Evolutionary conservation across 2,797 vertebrate genomes (phyloP).

Genomic region (Rhinatrema bivittatum): DNA sequence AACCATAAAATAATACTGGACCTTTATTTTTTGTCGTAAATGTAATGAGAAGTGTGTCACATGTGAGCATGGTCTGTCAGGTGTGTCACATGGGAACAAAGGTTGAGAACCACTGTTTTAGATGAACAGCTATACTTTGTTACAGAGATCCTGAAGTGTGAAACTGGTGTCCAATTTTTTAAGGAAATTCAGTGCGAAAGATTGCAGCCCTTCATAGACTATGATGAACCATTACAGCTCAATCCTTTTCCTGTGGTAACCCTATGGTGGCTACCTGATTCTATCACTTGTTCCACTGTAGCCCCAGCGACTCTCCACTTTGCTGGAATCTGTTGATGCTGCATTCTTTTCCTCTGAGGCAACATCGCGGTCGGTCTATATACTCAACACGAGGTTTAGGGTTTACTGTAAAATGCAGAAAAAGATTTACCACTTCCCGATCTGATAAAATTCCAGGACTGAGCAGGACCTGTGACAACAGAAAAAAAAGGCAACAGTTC

Average conservation of each 20-base stretch:
- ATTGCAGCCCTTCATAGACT: neutral
- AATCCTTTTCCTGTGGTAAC: too few relatives aligned
- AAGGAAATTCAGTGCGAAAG: neutral
- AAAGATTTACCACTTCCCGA: constrained; percentile 93
- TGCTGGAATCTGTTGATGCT: constrained; percentile 91
- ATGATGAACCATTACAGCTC: too few relatives aligned
- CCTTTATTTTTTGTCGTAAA: too few relatives aligned
- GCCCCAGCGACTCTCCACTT: constrained; percentile 96
- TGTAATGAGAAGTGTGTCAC: too few relatives aligned
- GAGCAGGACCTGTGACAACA: constrained; percentile 78
- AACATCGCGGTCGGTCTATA: constrained; percentile 89
- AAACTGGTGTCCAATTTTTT: neutral
- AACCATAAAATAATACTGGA: too few relatives aligned
- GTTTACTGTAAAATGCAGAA: constrained; percentile 96
- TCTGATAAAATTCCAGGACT: constrained; percentile 87
- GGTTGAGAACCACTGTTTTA: too few relatives aligned
- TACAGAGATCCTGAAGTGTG: too few relatives aligned
- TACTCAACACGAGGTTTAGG: constrained; percentile 94
- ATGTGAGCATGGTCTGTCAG: too few relatives aligned
- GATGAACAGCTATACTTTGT: too few relatives aligned
- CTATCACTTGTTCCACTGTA: constrained; percentile 95
- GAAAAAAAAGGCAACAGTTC: constrained; percentile 39
- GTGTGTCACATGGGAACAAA: too few relatives aligned
- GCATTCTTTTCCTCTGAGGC: constrained; percentile 91
- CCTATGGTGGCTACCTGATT: constrained; percentile 88